Evolutionary conservation across 2,113 vertebrate species (phyloP).

Genomic region (Zosterops pallidus): DNA sequence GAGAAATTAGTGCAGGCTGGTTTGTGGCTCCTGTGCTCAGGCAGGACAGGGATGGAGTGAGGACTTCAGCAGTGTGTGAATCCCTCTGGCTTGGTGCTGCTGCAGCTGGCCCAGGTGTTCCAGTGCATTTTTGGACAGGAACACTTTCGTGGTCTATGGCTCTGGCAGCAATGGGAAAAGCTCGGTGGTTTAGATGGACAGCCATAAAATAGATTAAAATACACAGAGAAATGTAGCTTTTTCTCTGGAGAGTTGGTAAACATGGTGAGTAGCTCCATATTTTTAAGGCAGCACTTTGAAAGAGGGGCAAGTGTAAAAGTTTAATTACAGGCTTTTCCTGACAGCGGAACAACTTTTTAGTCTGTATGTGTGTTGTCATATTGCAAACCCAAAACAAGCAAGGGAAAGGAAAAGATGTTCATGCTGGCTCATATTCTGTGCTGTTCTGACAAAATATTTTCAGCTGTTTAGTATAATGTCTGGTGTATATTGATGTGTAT

Average conservation of each 20-base stretch:
- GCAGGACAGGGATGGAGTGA: not conserved
- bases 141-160: rapidly evolving
- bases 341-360: not conserved
- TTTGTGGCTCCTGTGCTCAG: not conserved
- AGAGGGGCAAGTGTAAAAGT: not conserved
- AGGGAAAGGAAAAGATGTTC: not conserved
- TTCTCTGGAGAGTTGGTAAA: not conserved
- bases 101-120: not conserved
- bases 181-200: not conserved
- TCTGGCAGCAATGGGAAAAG: not conserved
- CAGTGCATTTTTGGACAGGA: not conserved
- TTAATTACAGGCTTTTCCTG: slow-evolving; percentile 1
- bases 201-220: not conserved
- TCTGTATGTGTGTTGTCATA: not conserved
- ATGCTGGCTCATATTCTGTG: not conserved
- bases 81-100: not conserved
- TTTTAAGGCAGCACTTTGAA: not conserved
- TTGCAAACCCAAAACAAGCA: not conserved
- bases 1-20: not conserved
- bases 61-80: not conserved
- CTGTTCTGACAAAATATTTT: slow-evolving; percentile 57
- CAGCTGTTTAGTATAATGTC: slow-evolving; percentile 59
- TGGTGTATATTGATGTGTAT: slow-evolving; percentile 58
- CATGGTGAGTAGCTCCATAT: not conserved
- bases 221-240: not conserved